Evolutionary conservation across 2,888 invertebrate species (phyloP).

Genomic region (Euzophera pinguis): DNA sequence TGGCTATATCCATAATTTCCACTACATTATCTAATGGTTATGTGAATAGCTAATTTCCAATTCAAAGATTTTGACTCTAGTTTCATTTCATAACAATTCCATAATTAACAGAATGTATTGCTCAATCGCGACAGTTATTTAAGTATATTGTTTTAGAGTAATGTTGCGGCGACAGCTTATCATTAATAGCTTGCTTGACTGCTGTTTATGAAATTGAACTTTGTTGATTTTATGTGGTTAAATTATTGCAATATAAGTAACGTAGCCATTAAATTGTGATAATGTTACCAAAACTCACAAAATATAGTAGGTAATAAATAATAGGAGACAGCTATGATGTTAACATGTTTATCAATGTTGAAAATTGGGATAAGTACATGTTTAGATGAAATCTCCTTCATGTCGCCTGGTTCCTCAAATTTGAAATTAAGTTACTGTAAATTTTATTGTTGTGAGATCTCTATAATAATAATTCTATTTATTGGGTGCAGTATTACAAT

Average conservation of each 20-base stretch:
- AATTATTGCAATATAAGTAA: slow-evolving; percentile 7
- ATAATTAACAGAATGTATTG: background rate
- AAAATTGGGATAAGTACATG: slow-evolving; percentile 9
- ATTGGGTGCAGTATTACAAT: slow-evolving; percentile 5
- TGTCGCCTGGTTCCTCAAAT: slow-evolving; percentile 19
- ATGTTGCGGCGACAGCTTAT: background rate
- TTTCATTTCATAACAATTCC: no score
- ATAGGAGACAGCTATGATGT: slow-evolving; percentile 11
- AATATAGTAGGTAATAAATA: background rate
- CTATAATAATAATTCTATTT: background rate
- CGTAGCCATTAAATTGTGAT: slow-evolving; percentile 15
- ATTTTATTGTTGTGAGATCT: slow-evolving; percentile 15
- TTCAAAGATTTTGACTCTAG: no score
- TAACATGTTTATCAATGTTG: slow-evolving; percentile 15
- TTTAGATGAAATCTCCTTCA: slow-evolving; percentile 13
- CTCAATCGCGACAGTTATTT: background rate
- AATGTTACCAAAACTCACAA: slow-evolving; percentile 20
- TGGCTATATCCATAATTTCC: no score
- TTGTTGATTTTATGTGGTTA: background rate
- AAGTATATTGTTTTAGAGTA: background rate
- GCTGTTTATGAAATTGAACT: background rate
- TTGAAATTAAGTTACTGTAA: slow-evolving; percentile 17
- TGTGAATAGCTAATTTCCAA: no score
- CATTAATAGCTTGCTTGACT: background rate
- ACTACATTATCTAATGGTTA: no score